Conservation (phyloP, 2,888 invertebrate species). For the Strigamia crassipes region DNA sequence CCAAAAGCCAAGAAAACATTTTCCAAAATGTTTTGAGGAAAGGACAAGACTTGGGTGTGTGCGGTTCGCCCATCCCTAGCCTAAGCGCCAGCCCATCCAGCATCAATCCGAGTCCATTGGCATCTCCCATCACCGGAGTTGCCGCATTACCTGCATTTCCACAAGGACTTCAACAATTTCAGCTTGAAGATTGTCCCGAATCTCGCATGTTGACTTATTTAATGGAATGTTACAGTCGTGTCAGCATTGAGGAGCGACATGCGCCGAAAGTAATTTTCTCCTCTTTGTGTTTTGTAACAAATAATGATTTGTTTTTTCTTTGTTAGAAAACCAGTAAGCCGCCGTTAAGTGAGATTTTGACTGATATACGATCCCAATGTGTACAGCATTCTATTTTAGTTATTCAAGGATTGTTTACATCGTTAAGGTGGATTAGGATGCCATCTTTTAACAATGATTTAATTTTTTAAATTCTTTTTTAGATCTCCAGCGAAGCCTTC, state of each 20-base stretch:
- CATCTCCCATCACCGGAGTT: constrained; percentile 49
- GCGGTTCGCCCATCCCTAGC: constrained; percentile 46
- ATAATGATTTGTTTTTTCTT: background rate
- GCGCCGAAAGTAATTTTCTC: constrained; percentile 70
- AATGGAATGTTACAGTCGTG: constrained; percentile 71
- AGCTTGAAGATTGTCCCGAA: constrained; percentile 55
- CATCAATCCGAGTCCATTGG: constrained; percentile 49
- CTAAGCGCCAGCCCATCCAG: constrained; percentile 50
- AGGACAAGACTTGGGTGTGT: constrained; percentile 39
- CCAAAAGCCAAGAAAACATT: constrained; percentile 54
- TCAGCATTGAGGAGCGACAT: constrained; percentile 73
- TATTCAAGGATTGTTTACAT: constrained; percentile 62
- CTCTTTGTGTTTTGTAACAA: too few species aligned
- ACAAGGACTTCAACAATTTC: constrained; percentile 50
- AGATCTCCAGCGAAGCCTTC: constrained; percentile 61
- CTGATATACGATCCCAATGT: constrained; percentile 65
- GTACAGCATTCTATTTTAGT: constrained; percentile 67
- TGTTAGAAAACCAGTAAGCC: constrained; percentile 71
- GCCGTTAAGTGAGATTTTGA: constrained; percentile 71
- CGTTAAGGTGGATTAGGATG: constrained; percentile 53
- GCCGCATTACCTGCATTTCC: constrained; percentile 44
- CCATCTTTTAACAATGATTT: background rate
- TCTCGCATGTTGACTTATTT: constrained; percentile 62
- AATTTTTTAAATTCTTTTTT: constrained; percentile 8
- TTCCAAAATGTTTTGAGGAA: constrained; percentile 44